Evolutionary conservation across 2,888 invertebrate species (phyloP), one percentile per base, ranked within the genome.

Genomic region (Stegophylla sp.): DNA sequence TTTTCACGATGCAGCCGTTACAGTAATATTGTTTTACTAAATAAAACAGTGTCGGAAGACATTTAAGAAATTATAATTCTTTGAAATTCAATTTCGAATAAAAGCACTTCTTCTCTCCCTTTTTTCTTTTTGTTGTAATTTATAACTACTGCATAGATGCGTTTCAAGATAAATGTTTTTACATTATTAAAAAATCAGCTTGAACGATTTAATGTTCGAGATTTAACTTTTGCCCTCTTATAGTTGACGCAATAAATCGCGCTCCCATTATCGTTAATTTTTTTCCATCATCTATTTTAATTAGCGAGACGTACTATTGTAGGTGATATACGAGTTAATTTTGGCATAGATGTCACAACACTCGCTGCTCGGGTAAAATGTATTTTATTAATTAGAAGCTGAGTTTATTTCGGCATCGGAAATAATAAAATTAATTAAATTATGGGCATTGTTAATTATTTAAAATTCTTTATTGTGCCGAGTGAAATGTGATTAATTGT

Each of bases 371-470:
- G 20, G 12, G 17, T 9, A 13, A 26, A 45, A 26, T 48, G 45
- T 67, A 69, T 69, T 69, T 56, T 51, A 28, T 69, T 51, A 69
- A 69, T 69, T 28, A 67, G 10, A 4, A 28, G 43, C n/a, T 13
- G 48, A 69, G 28, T 69, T 48, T 28, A n/a, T 69, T 51, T 69
- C 48, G 48, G 26, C 10, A 20, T 10, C 3, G 43, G 20, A 15
- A 7, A 9, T 23, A 23, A 15, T 9, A 64, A 43, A 20, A 20
- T 43, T 13, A 45, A n/a, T n/a, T n/a, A n/a, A n/a, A n/a, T n/a
- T n/a, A n/a, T n/a, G n/a, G n/a, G n/a, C 20, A 64, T 15, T 10
- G 10, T n/a, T 53, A n/a, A 20, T 53, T 17, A 53, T 53, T 7
- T 53, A n/a, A 9, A 56, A 20, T 56, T 56, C 12, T 56, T 56